phyloP scores from a whole-genome alignment of 2,797 vertebrate species.

The Astyanax mexicanus region DNA sequence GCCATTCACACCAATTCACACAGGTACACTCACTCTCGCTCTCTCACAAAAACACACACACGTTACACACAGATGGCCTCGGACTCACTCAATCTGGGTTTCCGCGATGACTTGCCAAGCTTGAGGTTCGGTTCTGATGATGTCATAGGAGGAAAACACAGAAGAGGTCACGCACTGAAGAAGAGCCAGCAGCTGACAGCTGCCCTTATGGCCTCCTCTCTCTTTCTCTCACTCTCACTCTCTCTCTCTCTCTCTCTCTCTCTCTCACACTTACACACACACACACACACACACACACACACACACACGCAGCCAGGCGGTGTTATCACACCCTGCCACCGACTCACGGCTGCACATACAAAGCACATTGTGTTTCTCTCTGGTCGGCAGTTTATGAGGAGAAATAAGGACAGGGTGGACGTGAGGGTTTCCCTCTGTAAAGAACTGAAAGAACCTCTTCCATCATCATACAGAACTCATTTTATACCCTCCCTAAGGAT shows the following conservation, averaged over 20 bases:
- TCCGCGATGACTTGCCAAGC: constrained; percentile 69
- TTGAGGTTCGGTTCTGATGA: constrained; percentile 68
- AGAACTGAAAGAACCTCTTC: not conserved
- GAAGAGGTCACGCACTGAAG: constrained; percentile 72
- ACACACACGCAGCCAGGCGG: constrained; percentile 29
- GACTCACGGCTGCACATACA: constrained; percentile 31
- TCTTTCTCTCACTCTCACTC: not conserved
- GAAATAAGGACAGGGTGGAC: not conserved
- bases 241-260: too few relatives aligned
- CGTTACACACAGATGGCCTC: constrained; percentile 4
- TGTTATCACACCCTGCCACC: constrained; percentile 50
- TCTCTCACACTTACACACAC: too few relatives aligned
- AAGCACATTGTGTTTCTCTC: constrained; percentile 44
- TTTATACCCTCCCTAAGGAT: too few relatives aligned
- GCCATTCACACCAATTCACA: constrained; percentile 39
- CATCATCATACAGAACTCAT: too few relatives aligned
- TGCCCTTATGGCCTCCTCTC: constrained; percentile 15
- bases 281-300: constrained; percentile 3
- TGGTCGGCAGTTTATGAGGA: not conserved
- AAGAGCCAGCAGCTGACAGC: constrained; percentile 56
- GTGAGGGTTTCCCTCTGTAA: constrained; percentile 10
- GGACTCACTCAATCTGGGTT: constrained; percentile 77
- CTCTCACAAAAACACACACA: too few relatives aligned
- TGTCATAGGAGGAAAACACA: constrained; percentile 70
- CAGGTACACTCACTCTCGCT: constrained; percentile 31